phyloP scores from a whole-genome alignment of 2,113 vertebrate genomes.

The Egretta garzetta region DNA sequence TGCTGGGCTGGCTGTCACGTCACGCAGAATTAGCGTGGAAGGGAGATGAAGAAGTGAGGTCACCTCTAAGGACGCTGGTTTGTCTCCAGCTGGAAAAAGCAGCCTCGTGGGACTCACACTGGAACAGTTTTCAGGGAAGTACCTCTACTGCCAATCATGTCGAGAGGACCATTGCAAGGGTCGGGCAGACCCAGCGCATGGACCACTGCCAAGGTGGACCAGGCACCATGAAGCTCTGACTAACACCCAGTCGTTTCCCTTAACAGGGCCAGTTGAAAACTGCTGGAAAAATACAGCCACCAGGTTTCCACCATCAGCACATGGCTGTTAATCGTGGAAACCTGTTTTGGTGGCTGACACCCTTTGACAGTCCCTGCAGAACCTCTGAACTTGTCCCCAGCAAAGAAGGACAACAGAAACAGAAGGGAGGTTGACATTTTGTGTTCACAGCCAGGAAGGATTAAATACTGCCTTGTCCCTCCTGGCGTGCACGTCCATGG shows the following conservation, averaged over 20 bases:
- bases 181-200: neutral
- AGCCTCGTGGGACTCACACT: neutral
- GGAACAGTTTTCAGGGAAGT: neutral
- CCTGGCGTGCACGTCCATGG: accelerated
- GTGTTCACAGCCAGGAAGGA: neutral
- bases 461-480: neutral
- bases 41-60: neutral
- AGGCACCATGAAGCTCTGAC: neutral
- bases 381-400: neutral
- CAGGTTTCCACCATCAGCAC: neutral
- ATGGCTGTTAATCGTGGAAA: neutral
- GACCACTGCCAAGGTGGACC: neutral
- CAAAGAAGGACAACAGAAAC: neutral
- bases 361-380: neutral
- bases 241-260: neutral
- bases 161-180: neutral
- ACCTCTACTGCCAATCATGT: neutral
- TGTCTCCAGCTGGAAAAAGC: neutral
- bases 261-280: neutral
- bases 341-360: neutral
- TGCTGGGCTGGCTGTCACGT: neutral
- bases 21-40: neutral
- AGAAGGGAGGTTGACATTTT: neutral
- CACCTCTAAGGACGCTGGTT: neutral
- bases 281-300: accelerated